A percentile compares a stretch with the other conserved stretches of the same genome.
Evolutionary conservation across 2,797 vertebrate species (phyloP).

Genomic region (Anguilla anguilla): DNA sequence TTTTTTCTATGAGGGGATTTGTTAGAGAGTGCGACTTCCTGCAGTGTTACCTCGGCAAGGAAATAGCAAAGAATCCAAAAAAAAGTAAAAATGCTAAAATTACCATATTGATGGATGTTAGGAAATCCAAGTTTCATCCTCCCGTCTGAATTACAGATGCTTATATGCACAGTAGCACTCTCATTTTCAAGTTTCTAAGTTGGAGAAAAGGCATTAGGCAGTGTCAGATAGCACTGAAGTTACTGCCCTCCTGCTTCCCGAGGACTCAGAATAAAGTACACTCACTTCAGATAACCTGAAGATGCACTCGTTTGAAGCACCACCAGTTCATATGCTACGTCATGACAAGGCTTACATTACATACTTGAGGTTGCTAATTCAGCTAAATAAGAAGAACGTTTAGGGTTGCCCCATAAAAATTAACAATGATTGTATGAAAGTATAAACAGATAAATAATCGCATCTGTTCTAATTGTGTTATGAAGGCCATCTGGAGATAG

Average conservation of each 20-base stretch:
- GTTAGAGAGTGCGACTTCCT: conserved; percentile 42
- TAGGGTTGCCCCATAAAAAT: neutral
- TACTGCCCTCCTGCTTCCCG: neutral
- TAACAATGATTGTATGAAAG: neutral
- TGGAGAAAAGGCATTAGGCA: neutral
- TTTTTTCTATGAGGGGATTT: conserved; percentile 60
- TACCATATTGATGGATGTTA: conserved; percentile 86
- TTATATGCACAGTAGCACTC: conserved; percentile 66
- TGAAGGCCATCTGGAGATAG: neutral
- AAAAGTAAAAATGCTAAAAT: conserved; percentile 87
- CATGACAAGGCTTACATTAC: neutral
- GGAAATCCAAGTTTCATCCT: conserved; percentile 72
- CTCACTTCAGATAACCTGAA: neutral
- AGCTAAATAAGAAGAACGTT: neutral
- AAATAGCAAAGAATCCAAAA: conserved; percentile 66
- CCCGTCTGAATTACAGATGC: conserved; percentile 68
- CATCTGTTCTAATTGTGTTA: neutral
- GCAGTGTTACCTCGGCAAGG: conserved; percentile 68
- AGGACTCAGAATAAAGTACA: neutral
- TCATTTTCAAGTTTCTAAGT: conserved; percentile 58
- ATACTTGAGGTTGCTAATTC: neutral
- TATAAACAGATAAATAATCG: neutral
- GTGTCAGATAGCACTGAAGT: conserved; percentile 18
- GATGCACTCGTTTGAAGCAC: neutral
- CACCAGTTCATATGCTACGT: neutral